Evolutionary conservation across 2,113 vertebrate species (phyloP).

Genomic region (Thinocorus orbignyianus): DNA sequence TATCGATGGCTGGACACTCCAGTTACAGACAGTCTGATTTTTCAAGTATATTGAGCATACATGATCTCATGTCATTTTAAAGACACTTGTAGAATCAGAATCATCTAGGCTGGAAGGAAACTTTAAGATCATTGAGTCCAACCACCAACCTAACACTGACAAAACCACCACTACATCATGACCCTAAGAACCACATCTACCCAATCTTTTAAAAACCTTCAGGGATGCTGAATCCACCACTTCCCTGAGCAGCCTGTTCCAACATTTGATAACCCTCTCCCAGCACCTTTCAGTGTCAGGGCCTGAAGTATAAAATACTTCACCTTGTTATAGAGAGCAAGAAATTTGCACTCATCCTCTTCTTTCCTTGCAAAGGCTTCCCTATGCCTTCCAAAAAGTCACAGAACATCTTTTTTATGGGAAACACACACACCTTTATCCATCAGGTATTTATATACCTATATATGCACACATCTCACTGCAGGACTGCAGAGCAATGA

Average conservation of each 20-base stretch:
- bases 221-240: not conserved
- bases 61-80: not conserved
- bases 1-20: not conserved
- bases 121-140: not conserved
- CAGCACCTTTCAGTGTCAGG: not conserved
- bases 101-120: not conserved
- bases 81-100: not conserved
- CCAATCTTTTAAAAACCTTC: not conserved
- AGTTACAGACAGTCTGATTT: not conserved
- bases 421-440: rapidly evolving
- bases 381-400: not conserved
- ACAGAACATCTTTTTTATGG: not conserved
- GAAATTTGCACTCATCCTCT: not conserved
- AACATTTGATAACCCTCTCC: not conserved
- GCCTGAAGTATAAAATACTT: not conserved
- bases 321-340: not conserved
- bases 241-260: not conserved
- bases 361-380: not conserved
- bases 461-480: not conserved
- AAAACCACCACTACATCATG: not conserved
- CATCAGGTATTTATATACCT: not conserved
- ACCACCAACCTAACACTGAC: not conserved
- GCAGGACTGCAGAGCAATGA: not conserved
- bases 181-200: not conserved
- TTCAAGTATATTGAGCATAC: not conserved